Conservation (phyloP, 2,888 invertebrate species). For the Siphlonurus alternatus region DNA sequence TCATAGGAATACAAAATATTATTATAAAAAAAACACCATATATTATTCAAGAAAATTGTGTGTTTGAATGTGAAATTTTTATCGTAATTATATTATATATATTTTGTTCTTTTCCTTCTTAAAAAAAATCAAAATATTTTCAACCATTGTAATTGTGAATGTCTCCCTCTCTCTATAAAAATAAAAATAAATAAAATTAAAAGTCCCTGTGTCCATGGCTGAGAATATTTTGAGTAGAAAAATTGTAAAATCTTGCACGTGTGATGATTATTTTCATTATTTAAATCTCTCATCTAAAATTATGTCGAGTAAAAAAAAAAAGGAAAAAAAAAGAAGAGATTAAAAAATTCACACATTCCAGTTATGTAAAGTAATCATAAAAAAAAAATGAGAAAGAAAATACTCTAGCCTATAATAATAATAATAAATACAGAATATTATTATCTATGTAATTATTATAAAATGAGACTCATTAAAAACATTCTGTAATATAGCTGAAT, state of each 20-base stretch:
- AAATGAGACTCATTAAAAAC: constrained; percentile 2
- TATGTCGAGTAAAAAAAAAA: neutral
- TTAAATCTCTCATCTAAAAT: neutral
- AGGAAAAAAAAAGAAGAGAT: too few species aligned
- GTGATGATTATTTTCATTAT: neutral
- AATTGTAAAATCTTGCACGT: neutral
- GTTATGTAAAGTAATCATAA: neutral
- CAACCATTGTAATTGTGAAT: neutral
- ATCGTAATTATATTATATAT: neutral
- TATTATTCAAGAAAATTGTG: neutral
- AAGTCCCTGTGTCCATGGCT: neutral
- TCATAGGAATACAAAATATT: neutral
- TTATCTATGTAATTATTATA: neutral
- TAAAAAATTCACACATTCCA: neutral
- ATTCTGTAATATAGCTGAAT: constrained; percentile 1
- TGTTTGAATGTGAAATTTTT: constrained; percentile 2
- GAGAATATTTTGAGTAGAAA: neutral
- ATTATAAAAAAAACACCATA: neutral
- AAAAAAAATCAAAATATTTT: neutral
- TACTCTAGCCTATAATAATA: neutral
- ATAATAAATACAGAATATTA: too few species aligned
- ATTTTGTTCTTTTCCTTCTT: neutral
- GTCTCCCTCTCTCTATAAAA: too few species aligned
- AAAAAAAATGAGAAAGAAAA: neutral
- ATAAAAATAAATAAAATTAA: too few species aligned